Conservation (phyloP, 2,113 vertebrate genomes). For the Osmerus eperlanus region DNA sequence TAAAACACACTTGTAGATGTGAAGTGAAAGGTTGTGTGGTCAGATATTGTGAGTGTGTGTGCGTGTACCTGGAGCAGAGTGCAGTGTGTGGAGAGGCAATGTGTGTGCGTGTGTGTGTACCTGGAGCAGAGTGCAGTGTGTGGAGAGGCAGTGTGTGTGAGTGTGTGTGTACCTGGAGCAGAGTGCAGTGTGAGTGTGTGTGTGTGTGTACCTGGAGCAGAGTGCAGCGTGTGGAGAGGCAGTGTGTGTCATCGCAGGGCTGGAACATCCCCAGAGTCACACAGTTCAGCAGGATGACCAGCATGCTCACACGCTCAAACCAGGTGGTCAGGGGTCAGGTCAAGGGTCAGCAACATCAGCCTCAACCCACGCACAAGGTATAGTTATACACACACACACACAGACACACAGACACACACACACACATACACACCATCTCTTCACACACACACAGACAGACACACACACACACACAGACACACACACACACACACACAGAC, state of each 20-base stretch:
- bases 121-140: not conserved
- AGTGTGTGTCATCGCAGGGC: conserved; percentile 88
- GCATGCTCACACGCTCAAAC: conserved; percentile 96
- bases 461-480: not conserved
- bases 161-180: conserved; percentile 2
- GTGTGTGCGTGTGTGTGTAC: not conserved
- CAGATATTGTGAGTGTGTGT: no score
- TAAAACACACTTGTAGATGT: not conserved
- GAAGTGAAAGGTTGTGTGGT: not conserved
- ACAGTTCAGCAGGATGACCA: conserved; percentile 97
- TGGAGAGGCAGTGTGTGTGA: not conserved
- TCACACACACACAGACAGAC: no score
- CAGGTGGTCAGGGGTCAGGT: conserved; percentile 88
- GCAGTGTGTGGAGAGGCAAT: no score
- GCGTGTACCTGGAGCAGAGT: no score
- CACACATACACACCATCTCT: not conserved
- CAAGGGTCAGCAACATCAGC: no score
- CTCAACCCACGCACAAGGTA: no score
- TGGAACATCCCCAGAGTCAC: conserved; percentile 98
- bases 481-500: not conserved
- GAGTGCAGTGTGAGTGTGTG: conserved; percentile 16
- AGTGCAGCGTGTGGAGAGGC: conserved; percentile 79
- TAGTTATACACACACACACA: no score
- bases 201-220: conserved; percentile 76
- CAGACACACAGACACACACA: not conserved